phyloP scores from a whole-genome alignment of 2,113 vertebrate genomes.

The Pelodiscus sinensis region DNA sequence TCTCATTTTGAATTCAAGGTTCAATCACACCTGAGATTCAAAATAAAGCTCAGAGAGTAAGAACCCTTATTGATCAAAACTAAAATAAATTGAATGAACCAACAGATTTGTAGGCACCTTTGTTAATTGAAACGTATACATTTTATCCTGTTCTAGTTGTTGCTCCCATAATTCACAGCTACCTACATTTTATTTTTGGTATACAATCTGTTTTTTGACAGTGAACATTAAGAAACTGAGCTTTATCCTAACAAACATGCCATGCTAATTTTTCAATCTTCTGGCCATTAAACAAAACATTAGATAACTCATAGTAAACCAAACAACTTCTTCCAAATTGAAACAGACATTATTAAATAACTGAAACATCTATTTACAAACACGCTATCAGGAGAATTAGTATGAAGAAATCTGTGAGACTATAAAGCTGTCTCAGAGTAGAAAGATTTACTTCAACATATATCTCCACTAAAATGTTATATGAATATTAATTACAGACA shows the following conservation, averaged over 20 bases:
- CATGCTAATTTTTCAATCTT: fast-evolving
- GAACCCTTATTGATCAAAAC: background rate
- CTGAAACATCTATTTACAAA: background rate
- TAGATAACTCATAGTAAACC: background rate
- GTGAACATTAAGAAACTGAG: background rate
- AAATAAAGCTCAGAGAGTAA: background rate
- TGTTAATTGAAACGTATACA: background rate
- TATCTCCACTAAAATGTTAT: background rate
- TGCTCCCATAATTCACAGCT: background rate
- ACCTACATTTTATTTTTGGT: background rate
- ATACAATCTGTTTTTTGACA: background rate
- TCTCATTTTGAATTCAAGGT: background rate
- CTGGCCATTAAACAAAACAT: background rate
- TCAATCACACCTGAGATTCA: background rate
- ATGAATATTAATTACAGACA: background rate
- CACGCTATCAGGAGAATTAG: background rate
- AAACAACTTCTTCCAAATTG: background rate
- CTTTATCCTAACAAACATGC: background rate
- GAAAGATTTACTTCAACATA: background rate
- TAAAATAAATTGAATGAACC: background rate
- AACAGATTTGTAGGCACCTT: background rate
- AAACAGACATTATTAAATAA: background rate
- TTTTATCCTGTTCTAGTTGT: background rate
- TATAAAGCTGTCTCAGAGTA: background rate
- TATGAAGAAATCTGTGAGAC: background rate